Evolutionary conservation across 2,113 vertebrate species (phyloP).

Genomic region (Dipodomys spectabilis): DNA sequence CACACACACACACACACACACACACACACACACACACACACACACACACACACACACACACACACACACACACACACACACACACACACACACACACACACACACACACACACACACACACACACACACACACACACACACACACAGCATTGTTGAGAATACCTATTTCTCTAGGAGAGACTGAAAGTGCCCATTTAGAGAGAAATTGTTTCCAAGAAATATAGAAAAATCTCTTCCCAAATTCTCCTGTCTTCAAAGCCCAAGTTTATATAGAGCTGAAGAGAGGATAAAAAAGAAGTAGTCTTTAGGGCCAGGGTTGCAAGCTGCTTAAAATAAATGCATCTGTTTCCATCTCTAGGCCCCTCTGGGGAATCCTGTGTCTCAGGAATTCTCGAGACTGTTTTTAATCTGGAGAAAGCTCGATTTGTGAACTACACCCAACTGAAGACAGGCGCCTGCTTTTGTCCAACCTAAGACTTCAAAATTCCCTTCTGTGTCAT

Average conservation of each 20-base stretch:
- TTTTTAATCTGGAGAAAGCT: conserved; percentile 73
- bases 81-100: background rate
- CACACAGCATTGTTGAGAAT: background rate
- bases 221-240: background rate
- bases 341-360: conserved; percentile 78
- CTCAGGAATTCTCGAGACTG: conserved; percentile 67
- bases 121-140: background rate
- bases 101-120: background rate
- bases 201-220: conserved; percentile 26
- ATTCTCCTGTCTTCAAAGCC: conserved; percentile 20
- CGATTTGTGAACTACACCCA: conserved; percentile 72
- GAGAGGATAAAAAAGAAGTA: conserved; percentile 41
- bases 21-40: no score
- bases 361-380: conserved; percentile 64
- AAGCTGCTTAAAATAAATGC: conserved; percentile 78
- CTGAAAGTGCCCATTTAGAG: background rate
- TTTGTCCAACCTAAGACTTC: conserved; percentile 45
- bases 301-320: conserved; percentile 43
- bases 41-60: no score
- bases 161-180: conserved; percentile 15
- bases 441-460: conserved; percentile 46
- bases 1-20: no score
- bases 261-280: conserved; percentile 47
- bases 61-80: background rate
- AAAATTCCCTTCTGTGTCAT: conserved; percentile 72